phyloP scores from a whole-genome alignment of 2,113 vertebrate species.

The Oophaga pumilio region DNA sequence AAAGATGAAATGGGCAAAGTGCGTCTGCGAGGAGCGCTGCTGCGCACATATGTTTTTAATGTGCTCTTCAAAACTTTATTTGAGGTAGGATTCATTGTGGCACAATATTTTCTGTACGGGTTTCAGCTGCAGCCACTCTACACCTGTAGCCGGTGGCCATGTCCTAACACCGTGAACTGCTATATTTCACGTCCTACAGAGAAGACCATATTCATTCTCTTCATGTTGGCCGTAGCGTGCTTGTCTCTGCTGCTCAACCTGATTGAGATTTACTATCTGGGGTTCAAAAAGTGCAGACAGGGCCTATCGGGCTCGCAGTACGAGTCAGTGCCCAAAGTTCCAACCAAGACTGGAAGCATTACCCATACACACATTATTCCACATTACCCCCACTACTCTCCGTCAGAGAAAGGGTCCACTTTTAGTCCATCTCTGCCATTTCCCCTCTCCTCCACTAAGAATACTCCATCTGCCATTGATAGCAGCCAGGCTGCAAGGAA shows the following conservation, averaged over 20 bases:
- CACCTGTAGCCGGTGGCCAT: slow-evolving; percentile 82
- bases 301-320: slow-evolving; percentile 61
- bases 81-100: slow-evolving; percentile 84
- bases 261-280: slow-evolving; percentile 85
- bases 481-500: slow-evolving; percentile 74
- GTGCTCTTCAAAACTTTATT: slow-evolving; percentile 85
- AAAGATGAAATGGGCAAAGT: slow-evolving; percentile 73
- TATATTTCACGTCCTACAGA: slow-evolving; percentile 87
- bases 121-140: slow-evolving; percentile 86
- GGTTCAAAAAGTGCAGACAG: slow-evolving; percentile 78
- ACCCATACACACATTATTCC: slow-evolving; percentile 68
- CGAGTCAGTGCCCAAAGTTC: background rate
- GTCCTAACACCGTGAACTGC: slow-evolving; percentile 85
- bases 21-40: slow-evolving; percentile 75
- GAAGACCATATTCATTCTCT: slow-evolving; percentile 88
- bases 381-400: slow-evolving; percentile 70
- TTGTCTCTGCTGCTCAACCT: slow-evolving; percentile 85
- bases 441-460: slow-evolving; percentile 65
- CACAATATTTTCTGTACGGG: slow-evolving; percentile 83
- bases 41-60: slow-evolving; percentile 83
- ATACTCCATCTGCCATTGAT: slow-evolving; percentile 64
- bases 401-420: slow-evolving; percentile 60
- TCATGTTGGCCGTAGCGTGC: slow-evolving; percentile 84
- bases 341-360: slow-evolving; percentile 38
- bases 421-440: slow-evolving; percentile 69